Evolutionary conservation across 1,140 invertebrate genomes (phyloP).

Genomic region (Drosophila serrata): DNA sequence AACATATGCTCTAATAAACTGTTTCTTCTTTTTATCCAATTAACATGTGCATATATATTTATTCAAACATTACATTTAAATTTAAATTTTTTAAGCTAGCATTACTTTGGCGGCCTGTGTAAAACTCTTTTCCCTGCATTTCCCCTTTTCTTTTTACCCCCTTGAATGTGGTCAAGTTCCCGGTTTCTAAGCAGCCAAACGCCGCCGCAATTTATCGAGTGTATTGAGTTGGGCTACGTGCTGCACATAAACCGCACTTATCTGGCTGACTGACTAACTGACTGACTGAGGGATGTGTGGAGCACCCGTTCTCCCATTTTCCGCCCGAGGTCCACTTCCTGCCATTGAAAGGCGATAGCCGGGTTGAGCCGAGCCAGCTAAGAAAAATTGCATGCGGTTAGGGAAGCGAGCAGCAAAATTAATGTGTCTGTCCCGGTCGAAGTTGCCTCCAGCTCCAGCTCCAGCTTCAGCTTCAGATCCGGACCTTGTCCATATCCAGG

Average conservation of each 20-base stretch:
- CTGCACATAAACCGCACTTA: constrained; percentile 82
- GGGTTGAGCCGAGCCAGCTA: constrained; percentile 24
- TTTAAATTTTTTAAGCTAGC: not conserved
- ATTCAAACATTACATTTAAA: too few relatives aligned
- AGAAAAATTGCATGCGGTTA: constrained; percentile 82
- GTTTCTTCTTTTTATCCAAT: too few relatives aligned
- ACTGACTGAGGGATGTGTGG: constrained; percentile 56
- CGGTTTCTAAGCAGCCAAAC: constrained; percentile 60
- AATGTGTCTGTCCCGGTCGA: constrained; percentile 70
- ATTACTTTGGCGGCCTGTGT: not conserved
- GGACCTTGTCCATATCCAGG: constrained; percentile 16
- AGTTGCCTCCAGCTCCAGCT: constrained; percentile 1
- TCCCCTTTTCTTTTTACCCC: too few relatives aligned
- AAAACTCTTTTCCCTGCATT: not conserved
- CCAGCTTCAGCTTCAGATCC: constrained; percentile 5
- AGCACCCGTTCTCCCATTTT: not conserved
- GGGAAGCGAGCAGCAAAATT: constrained; percentile 76
- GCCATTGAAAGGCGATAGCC: constrained; percentile 75
- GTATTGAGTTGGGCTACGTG: constrained; percentile 79
- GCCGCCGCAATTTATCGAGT: constrained; percentile 75
- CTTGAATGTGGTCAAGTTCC: constrained; percentile 27
- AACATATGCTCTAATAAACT: too few relatives aligned
- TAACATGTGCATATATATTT: too few relatives aligned
- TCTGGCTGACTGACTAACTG: constrained; percentile 80
- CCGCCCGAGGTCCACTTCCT: constrained; percentile 44